Evolutionary conservation across 2,113 vertebrate genomes (phyloP).

Genomic region (Trichomycterus rosablanca): DNA sequence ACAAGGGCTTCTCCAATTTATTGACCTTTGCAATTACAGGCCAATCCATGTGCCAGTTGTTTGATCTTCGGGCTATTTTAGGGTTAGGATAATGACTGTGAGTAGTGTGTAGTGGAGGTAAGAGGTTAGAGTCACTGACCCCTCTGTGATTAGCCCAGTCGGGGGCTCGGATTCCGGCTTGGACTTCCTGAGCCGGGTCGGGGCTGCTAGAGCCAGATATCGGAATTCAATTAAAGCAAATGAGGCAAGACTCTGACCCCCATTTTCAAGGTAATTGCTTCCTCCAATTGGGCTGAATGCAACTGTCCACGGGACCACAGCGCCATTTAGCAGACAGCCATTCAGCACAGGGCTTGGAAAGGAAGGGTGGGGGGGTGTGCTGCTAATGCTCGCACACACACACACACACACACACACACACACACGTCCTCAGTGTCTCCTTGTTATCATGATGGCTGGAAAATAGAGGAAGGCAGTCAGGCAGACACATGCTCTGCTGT

Average conservation of each 20-base stretch:
- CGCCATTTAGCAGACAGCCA: conserved; percentile 64
- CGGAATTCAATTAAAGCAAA: conserved; percentile 81
- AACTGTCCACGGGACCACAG: conserved; percentile 50
- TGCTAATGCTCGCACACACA: too few relatives aligned
- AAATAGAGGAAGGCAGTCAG: conserved; percentile 32
- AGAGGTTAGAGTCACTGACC: conserved; percentile 41
- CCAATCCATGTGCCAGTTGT: background rate
- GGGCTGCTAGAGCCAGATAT: conserved; percentile 71
- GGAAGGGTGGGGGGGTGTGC: background rate
- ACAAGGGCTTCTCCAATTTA: too few relatives aligned
- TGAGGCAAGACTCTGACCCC: conserved; percentile 73
- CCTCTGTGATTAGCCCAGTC: conserved; percentile 58
- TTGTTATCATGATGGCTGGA: conserved; percentile 27
- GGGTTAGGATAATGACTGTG: conserved; percentile 1
- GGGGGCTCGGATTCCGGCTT: conserved; percentile 56
- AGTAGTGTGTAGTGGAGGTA: conserved; percentile 17
- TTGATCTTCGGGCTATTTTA: conserved; percentile 2
- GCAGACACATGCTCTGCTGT: conserved; percentile 26
- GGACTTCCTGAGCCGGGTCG: conserved; percentile 61
- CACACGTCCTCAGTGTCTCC: conserved; percentile 31
- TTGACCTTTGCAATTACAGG: too few relatives aligned
- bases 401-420: conserved; percentile 30
- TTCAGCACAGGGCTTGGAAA: conserved; percentile 53
- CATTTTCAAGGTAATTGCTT: conserved; percentile 82
- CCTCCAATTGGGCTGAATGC: conserved; percentile 59